Evolutionary conservation across 2,888 invertebrate species (phyloP).

Genomic region (Cistogaster globosa): DNA sequence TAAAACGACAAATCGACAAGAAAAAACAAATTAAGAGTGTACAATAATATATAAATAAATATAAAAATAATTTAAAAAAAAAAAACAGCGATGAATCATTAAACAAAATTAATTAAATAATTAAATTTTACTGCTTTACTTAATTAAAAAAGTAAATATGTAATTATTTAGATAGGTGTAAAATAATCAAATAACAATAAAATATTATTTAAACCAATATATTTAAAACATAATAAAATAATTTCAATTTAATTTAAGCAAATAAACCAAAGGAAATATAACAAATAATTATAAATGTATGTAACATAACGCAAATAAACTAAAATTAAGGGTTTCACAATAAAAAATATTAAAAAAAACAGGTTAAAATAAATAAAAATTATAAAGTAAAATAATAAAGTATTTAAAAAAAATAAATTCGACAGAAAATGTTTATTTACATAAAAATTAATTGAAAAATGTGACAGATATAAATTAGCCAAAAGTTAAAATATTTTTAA

Average conservation of each 20-base stretch:
- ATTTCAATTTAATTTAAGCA: conserved; percentile 36
- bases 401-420: conserved; percentile 16
- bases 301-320: conserved; percentile 62
- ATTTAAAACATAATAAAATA: conserved; percentile 28
- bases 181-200: conserved; percentile 31
- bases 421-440: conserved; percentile 46
- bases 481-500: neutral
- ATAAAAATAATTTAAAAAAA: neutral
- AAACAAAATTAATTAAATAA: neutral
- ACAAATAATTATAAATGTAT: conserved; percentile 13
- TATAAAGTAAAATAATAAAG: conserved; percentile 17
- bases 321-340: conserved; percentile 69
- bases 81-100: neutral
- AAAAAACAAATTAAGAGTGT: conserved; percentile 48
- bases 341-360: conserved; percentile 30
- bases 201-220: conserved; percentile 26
- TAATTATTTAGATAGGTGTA: conserved; percentile 67
- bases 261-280: conserved; percentile 7
- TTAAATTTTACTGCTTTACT: conserved; percentile 23
- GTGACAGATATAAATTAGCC: conserved; percentile 15
- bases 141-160: conserved; percentile 43
- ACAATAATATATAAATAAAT: conserved; percentile 55
- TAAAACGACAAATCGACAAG: conserved; percentile 34
- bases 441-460: conserved; percentile 25
- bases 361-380: conserved; percentile 40